Conservation (phyloP, 2,888 invertebrate genomes). For the Eupithecia centaureata region DNA sequence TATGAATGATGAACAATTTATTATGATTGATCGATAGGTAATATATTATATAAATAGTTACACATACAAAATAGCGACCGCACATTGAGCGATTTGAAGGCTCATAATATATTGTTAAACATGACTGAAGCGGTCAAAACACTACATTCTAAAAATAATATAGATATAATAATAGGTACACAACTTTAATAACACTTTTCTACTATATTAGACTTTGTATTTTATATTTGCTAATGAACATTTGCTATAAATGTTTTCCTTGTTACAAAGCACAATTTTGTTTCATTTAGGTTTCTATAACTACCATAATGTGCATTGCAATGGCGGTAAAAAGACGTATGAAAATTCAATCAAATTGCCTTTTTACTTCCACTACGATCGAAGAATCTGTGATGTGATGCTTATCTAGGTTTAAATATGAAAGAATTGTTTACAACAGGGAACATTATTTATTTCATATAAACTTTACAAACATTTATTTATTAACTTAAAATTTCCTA, state of each 20-base stretch:
- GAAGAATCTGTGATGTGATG: slow-evolving; percentile 13
- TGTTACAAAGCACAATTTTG: slow-evolving; percentile 35
- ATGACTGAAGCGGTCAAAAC: slow-evolving; percentile 36
- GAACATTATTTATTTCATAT: slow-evolving; percentile 29
- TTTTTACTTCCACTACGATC: slow-evolving; percentile 17
- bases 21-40: slow-evolving; percentile 3
- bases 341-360: neutral
- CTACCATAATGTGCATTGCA: slow-evolving; percentile 15
- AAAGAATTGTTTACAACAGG: slow-evolving; percentile 32
- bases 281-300: slow-evolving; percentile 31
- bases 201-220: slow-evolving; percentile 44
- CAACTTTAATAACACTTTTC: slow-evolving; percentile 38
- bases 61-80: slow-evolving; percentile 35
- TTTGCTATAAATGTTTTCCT: slow-evolving; percentile 26
- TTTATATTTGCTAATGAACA: slow-evolving; percentile 28
- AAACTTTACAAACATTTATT: slow-evolving; percentile 31
- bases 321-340: slow-evolving; percentile 21
- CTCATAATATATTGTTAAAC: slow-evolving; percentile 32
- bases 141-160: slow-evolving; percentile 43
- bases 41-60: slow-evolving; percentile 23
- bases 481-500: slow-evolving; percentile 18
- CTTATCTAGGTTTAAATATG: slow-evolving; percentile 3
- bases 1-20: slow-evolving; percentile 1
- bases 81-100: slow-evolving; percentile 39
- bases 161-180: slow-evolving; percentile 17